Conservation (phyloP, 2,888 invertebrate species). For the Acanthococcus lagerstroemiae region DNA sequence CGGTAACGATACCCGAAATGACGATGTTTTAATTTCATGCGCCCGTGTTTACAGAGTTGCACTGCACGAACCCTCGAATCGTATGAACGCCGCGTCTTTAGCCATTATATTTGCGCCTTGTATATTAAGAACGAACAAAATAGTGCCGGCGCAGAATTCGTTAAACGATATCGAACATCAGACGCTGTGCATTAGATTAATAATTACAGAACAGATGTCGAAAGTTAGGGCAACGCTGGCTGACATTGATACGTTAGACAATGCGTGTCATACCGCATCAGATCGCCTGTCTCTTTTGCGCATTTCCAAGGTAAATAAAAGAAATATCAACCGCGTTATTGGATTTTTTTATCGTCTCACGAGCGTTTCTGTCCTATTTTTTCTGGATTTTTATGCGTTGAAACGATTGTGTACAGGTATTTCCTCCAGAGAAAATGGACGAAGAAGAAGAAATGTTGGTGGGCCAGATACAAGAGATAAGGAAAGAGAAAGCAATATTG, state of each 20-base stretch:
- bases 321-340: background rate
- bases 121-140: conserved; percentile 75
- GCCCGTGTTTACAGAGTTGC: conserved; percentile 55
- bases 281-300: conserved; percentile 67
- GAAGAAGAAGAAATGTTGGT: conserved; percentile 65
- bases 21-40: background rate
- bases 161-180: conserved; percentile 81
- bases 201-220: conserved; percentile 73
- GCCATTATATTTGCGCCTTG: conserved; percentile 94
- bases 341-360: background rate
- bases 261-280: conserved; percentile 74
- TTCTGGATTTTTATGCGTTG: background rate
- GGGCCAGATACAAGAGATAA: conserved; percentile 68
- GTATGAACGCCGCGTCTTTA: conserved; percentile 83
- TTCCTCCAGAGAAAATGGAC: conserved; percentile 47
- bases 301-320: conserved; percentile 52
- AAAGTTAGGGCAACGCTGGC: conserved; percentile 76
- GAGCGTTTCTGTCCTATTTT: background rate
- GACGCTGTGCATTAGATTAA: conserved; percentile 80
- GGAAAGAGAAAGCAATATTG: conserved; percentile 69
- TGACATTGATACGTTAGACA: conserved; percentile 82
- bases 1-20: background rate
- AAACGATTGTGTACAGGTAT: conserved; percentile 39
- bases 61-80: conserved; percentile 71
- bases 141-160: conserved; percentile 82